These are phyloP conservation scores for Dascyllus trimaculatus DNA, from an alignment of 2,113 vertebrate species.

Conservation along the genomic window DNA sequence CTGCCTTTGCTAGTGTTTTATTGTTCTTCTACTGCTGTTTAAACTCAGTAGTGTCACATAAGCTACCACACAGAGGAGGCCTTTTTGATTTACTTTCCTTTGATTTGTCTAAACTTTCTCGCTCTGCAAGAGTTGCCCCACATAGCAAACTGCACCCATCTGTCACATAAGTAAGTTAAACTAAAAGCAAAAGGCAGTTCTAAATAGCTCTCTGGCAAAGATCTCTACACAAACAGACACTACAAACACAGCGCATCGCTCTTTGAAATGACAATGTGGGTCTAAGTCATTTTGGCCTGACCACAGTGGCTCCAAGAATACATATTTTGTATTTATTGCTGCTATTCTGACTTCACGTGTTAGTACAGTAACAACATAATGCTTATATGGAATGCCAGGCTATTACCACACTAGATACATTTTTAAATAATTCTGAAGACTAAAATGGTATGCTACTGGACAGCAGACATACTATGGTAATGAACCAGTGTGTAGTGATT, in stretches of 20 bases:
- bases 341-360: background rate
- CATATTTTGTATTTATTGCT: background rate
- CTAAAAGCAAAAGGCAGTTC: constrained; percentile 52
- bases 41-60: constrained; percentile 26
- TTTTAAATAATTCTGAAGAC: background rate
- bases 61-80: constrained; percentile 13
- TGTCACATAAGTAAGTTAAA: constrained; percentile 59
- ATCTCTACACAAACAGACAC: constrained; percentile 50
- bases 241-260: constrained; percentile 32
- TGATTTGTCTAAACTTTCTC: constrained; percentile 50
- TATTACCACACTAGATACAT: background rate
- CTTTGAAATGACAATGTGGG: constrained; percentile 34
- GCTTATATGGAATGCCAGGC: background rate
- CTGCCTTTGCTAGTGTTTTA: constrained; percentile 1
- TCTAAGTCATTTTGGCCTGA: constrained; percentile 23
- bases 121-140: background rate
- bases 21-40: constrained; percentile 26
- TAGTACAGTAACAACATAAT: background rate
- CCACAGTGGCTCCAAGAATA: constrained; percentile 13
- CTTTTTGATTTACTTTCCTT: constrained; percentile 44
- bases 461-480: background rate
- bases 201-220: constrained; percentile 51
- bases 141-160: constrained; percentile 59
- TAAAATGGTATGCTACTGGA: background rate
- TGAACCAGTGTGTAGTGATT: constrained; percentile 4